Conservation (phyloP, 1,140 invertebrate genomes). For the Ditylenchus dipsaci region DNA sequence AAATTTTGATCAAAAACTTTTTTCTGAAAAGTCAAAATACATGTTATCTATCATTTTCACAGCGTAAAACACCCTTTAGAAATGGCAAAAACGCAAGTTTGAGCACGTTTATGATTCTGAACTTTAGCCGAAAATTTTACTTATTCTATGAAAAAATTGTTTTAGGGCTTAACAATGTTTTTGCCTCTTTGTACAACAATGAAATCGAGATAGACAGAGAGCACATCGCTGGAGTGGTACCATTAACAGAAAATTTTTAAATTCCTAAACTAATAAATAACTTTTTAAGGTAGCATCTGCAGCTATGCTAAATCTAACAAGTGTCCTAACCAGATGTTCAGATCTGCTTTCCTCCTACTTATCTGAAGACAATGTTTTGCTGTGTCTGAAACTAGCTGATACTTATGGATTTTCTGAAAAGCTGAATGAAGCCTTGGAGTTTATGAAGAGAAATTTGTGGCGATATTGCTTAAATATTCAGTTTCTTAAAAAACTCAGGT, state of each 20-base stretch:
- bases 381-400: slow-evolving; percentile 9
- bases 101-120: neutral
- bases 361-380: slow-evolving; percentile 11
- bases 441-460: slow-evolving; percentile 20
- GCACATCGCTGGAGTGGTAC: slow-evolving; percentile 15
- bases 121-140: no score
- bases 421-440: slow-evolving; percentile 2
- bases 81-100: no score
- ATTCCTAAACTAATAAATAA: neutral
- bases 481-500: slow-evolving; percentile 27
- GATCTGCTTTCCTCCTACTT: slow-evolving; percentile 25
- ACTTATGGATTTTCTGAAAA: slow-evolving; percentile 11
- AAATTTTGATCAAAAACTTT: no score
- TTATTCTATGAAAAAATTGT: neutral
- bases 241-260: neutral
- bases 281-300: slow-evolving; percentile 21
- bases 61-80: no score
- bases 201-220: slow-evolving; percentile 28
- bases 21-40: no score
- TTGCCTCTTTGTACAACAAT: slow-evolving; percentile 30
- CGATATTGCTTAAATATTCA: neutral
- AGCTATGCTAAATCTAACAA: slow-evolving; percentile 18
- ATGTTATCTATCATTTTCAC: no score
- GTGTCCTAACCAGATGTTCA: slow-evolving; percentile 17
- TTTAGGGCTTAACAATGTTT: slow-evolving; percentile 36